Percentiles rank a stretch among this genome's conserved stretches.
These are phyloP conservation scores for Lithophane semibrunnea DNA, from an alignment of 2,888 invertebrate species.

Conservation along the genomic window DNA sequence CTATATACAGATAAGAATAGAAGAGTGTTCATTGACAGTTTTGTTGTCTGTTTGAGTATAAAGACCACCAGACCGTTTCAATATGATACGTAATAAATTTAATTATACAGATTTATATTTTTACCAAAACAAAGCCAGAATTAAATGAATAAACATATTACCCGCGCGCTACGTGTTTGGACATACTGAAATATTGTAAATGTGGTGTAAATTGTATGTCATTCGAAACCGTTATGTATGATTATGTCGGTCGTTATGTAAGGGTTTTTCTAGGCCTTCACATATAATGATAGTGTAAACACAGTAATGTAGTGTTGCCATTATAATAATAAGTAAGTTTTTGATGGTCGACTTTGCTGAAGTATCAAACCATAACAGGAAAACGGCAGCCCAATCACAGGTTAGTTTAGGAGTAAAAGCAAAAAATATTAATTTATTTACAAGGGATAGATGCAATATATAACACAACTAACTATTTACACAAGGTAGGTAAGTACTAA, in stretches of 20 bases:
- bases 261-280: not conserved
- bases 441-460: not conserved
- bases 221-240: conserved; percentile 10
- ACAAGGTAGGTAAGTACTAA: not conserved
- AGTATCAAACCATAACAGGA: not conserved
- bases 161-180: conserved; percentile 13
- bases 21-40: not conserved
- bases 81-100: conserved; percentile 44
- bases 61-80: conserved; percentile 48
- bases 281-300: no score
- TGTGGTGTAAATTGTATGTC: conserved; percentile 29
- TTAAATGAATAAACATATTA: conserved; percentile 28
- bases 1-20: not conserved
- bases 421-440: not conserved
- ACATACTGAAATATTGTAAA: conserved; percentile 30
- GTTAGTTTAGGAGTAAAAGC: not conserved
- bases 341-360: not conserved
- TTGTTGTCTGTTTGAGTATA: not conserved
- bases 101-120: conserved; percentile 41
- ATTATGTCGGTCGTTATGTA: not conserved
- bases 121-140: conserved; percentile 28
- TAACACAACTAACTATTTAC: not conserved
- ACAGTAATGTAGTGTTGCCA: no score
- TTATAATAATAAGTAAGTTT: not conserved
- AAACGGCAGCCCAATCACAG: not conserved